phyloP scores from a whole-genome alignment of 2,888 invertebrate genomes.

The Entomobrya proxima region DNA sequence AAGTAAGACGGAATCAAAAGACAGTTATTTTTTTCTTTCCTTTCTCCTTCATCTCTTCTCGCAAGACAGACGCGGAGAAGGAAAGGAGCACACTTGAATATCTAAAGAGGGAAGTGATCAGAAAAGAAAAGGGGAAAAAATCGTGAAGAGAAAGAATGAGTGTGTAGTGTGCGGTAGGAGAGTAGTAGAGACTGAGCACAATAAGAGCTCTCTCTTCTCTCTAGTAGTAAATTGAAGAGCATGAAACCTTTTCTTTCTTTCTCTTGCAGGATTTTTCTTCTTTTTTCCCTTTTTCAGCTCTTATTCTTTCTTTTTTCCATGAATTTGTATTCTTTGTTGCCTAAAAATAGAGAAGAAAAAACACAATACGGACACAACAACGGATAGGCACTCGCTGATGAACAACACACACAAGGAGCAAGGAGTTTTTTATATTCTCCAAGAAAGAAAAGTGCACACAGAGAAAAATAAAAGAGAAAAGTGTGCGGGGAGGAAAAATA shows the following conservation, averaged over 20 bases:
- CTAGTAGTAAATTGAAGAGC: slow-evolving; percentile 49
- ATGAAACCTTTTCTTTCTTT: slow-evolving; percentile 57
- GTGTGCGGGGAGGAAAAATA: no score
- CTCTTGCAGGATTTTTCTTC: no score
- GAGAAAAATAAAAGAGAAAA: no score
- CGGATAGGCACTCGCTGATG: no score
- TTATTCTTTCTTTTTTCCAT: not conserved
- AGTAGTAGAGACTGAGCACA: slow-evolving; percentile 32
- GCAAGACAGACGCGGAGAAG: slow-evolving; percentile 7
- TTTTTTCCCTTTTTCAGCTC: no score
- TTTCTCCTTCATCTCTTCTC: not conserved
- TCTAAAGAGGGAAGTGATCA: slow-evolving; percentile 54
- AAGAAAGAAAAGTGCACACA: no score
- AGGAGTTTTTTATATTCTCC: no score
- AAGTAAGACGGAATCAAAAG: slow-evolving; percentile 33
- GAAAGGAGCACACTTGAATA: slow-evolving; percentile 58
- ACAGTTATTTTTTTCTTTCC: slow-evolving; percentile 9
- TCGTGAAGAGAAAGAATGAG: slow-evolving; percentile 33
- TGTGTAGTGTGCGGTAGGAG: slow-evolving; percentile 17
- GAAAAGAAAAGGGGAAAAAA: slow-evolving; percentile 9
- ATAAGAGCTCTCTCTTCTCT: slow-evolving; percentile 24
- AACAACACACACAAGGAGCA: no score
- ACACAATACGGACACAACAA: not conserved
- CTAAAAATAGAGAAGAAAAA: not conserved
- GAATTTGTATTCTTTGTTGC: slow-evolving; percentile 17